Evolutionary conservation across 92 coral and sea anemone species (phyloP).

Genomic region (Paragorgia papillata): DNA sequence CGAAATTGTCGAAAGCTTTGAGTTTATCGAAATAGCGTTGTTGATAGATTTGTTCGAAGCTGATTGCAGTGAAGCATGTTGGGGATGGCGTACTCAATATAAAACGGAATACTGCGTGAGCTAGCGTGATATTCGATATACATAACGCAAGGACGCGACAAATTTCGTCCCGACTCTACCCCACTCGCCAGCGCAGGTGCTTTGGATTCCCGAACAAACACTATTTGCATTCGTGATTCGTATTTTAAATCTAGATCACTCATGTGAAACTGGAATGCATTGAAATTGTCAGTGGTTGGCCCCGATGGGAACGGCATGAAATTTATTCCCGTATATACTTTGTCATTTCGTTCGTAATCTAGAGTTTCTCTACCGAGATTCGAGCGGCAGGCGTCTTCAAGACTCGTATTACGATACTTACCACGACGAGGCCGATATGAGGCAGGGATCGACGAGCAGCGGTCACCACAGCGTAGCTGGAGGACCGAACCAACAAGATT

Average conservation of each 20-base stretch:
- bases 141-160: too few relatives aligned
- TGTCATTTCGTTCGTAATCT: conserved; percentile 27
- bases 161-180: background rate
- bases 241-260: conserved; percentile 35
- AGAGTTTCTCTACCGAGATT: conserved; percentile 39
- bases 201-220: conserved; percentile 19
- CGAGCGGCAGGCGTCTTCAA: conserved; percentile 20
- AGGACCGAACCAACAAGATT: conserved; percentile 73
- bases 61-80: too few relatives aligned
- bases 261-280: conserved; percentile 48
- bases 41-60: too few relatives aligned
- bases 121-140: too few relatives aligned
- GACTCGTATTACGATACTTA: conserved; percentile 5
- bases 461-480: conserved; percentile 29
- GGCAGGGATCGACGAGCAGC: conserved; percentile 9
- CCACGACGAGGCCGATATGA: conserved; percentile 28
- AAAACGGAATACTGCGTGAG: too few relatives aligned
- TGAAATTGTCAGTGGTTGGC: conserved; percentile 33
- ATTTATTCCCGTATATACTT: conserved; percentile 30
- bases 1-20: too few relatives aligned
- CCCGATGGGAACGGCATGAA: conserved; percentile 39
- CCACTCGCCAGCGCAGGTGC: conserved; percentile 26
- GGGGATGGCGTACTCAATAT: too few relatives aligned
- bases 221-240: conserved; percentile 31
- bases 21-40: too few relatives aligned